Conservation (phyloP, 1,140 invertebrate genomes). For the Drosophila paulistorum region DNA sequence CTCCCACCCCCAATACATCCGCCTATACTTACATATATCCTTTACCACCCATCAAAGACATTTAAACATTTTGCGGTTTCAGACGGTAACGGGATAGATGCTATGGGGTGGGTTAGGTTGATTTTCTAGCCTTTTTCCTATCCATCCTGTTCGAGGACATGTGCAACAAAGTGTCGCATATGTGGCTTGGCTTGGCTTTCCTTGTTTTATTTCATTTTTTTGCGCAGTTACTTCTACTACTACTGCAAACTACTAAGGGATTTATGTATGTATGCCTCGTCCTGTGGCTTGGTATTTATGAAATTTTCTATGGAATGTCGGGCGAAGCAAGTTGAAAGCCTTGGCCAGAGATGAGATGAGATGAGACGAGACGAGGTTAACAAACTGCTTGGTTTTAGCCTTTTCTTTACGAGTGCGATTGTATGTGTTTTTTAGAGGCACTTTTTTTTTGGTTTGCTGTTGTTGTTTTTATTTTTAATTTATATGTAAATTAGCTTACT, state of each 20-base stretch:
- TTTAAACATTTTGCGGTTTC: conserved; percentile 78
- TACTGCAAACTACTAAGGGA: conserved; percentile 27
- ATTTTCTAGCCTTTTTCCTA: conserved; percentile 20
- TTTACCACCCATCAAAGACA: conserved; percentile 71
- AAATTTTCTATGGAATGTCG: conserved; percentile 71
- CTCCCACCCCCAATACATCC: not conserved
- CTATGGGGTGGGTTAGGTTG: not conserved
- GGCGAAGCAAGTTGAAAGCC: conserved; percentile 52
- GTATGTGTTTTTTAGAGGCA: conserved; percentile 32
- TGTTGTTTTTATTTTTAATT: conserved; percentile 69
- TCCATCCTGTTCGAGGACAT: conserved; percentile 68
- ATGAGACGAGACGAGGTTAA: conserved; percentile 60
- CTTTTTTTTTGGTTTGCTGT: conserved; percentile 14
- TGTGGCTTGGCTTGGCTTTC: conserved; percentile 43
- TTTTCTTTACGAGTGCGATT: conserved; percentile 39
- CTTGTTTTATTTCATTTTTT: conserved; percentile 34
- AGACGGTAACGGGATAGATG: conserved; percentile 11
- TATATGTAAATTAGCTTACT: conserved; percentile 73
- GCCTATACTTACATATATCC: conserved; percentile 1
- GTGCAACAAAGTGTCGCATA: conserved; percentile 64
- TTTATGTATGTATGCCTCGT: conserved; percentile 46
- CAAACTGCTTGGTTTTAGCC: conserved; percentile 44
- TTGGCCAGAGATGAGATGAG: conserved; percentile 20
- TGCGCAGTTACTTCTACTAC: not conserved
- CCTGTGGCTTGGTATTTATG: conserved; percentile 64